Evolutionary conservation across 2,113 vertebrate genomes (phyloP), one percentile per base, ranked within the genome.

Genomic region (Coracopsis vasa): DNA sequence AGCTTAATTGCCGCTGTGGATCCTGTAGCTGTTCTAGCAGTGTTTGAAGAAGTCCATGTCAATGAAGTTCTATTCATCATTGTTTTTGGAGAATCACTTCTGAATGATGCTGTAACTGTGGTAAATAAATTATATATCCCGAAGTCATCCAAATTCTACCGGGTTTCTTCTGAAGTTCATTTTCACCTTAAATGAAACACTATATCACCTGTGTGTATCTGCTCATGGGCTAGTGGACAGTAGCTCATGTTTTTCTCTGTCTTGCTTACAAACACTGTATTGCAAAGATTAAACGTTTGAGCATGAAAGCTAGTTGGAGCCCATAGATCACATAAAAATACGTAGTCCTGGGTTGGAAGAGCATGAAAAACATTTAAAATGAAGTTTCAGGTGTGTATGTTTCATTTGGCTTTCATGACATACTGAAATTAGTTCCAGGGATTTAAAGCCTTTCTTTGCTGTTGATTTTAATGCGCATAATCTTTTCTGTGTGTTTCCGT

Each of bases 11-110:
- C 99, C 0, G 99, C 99, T 1, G 99, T 99, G 86, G 99, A 99
- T 93, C 99, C 99, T 0, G 99, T 99, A 72, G 99, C 99, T 2
- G 99, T 99, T 83, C 97, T 99, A 42, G 99, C 99, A 3, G 99
- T 99, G 71, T 99, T 99, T 82, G 99, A 99, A 91, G 99, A 99
- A 94, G 99, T 99, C 24, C 99, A 99, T 3, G 99, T 99, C 95
- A 99, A 99, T 3, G 99, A 99, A 82, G 98, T 99, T 41, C 98
- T 99, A n/a, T 99, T 99, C 96, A 99, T 99, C 97, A 97, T 99
- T 83, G 99, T 99, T 92, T 99, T 99, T 45, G 99, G 99, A 95
- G 99, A 99, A 98, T 99, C 99, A 0, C 98, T 99, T 83, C 98
- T 99, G 62, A 99, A 99, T 29, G 99, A 99, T 13, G 99, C 99